Evolutionary conservation across 2,888 invertebrate species (phyloP), one percentile per base, ranked within the genome.

Genomic region (Magallana nippona): DNA sequence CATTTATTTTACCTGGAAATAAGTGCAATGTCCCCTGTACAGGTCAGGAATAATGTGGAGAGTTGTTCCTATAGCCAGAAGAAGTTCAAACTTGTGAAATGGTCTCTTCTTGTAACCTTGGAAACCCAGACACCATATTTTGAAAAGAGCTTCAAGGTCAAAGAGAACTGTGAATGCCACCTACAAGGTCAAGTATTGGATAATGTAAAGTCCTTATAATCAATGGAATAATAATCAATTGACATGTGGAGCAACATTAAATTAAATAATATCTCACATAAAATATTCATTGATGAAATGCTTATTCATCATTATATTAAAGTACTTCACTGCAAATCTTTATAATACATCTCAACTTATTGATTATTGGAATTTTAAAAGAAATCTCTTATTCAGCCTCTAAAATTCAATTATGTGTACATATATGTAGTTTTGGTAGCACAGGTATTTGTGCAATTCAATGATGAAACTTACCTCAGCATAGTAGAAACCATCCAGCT

Each of bases 51-150:
- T 96, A 84, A 99, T 96, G 93, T 99, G 99, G 83, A 99, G 95
- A 0, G 98, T 97, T 15, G 99, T 99, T 32, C 99, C 99, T 86
- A 98, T 96, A 0, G 98, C 97, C 83, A 99, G 95, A 0, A 99
- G 95, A 60, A 99, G 94, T 94, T 99, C 99, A 95, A 99, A 99
- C 94, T 99, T 99, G 94, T 99, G 99, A 88, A 98, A 97, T 0
- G 98, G 98, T 94, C 99, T 97, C 92, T 97, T 97, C 95, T 97
- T 97, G 93, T 99, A 99, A 15, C 98, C 98, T 84, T 97, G 96
- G 95, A 98, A 97, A 2, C 99, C 99, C 81, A 99, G 95, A 93
- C 99, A 99, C 97, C 98, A 98, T 89, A 99, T 97, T 95, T 99
- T 99, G 93, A 99, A 98, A 58, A 98, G 93, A 0, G 98, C 98